Evolutionary conservation across 2,888 invertebrate genomes (phyloP).

Genomic region (Rotaria socialis): DNA sequence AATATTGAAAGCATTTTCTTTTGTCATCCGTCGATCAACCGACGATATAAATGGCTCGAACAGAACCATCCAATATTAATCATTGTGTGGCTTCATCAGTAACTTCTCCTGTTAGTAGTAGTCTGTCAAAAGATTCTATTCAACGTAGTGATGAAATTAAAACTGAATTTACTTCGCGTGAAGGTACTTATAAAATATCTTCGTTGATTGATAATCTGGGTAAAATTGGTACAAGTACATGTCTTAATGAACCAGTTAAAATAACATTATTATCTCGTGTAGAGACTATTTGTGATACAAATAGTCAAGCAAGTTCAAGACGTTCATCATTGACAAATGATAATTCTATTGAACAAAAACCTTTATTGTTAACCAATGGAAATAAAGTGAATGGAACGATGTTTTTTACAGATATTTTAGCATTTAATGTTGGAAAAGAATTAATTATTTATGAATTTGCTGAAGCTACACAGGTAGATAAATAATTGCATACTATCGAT

Average conservation of each 20-base stretch:
- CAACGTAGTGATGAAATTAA: constrained; percentile 25
- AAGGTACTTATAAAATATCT: constrained; percentile 22
- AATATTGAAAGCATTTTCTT: background rate
- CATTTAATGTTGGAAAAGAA: constrained; percentile 30
- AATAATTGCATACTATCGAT: too few species aligned
- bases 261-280: constrained; percentile 17
- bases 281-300: background rate
- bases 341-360: background rate
- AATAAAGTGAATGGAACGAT: background rate
- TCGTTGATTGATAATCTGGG: constrained; percentile 27
- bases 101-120: background rate
- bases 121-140: background rate
- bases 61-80: background rate
- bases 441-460: constrained; percentile 29
- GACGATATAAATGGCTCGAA: constrained; percentile 1
- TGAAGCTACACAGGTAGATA: constrained; percentile 13
- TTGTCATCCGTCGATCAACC: background rate
- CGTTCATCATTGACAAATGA: constrained; percentile 21
- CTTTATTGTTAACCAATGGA: background rate
- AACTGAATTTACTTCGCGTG: constrained; percentile 21
- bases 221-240: background rate
- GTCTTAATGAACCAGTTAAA: constrained; percentile 35
- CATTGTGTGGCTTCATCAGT: background rate
- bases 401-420: constrained; percentile 5
- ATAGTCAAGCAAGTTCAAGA: constrained; percentile 22